phyloP scores from a whole-genome alignment of 2,113 vertebrate genomes.

The Proterorhinus semilunaris region DNA sequence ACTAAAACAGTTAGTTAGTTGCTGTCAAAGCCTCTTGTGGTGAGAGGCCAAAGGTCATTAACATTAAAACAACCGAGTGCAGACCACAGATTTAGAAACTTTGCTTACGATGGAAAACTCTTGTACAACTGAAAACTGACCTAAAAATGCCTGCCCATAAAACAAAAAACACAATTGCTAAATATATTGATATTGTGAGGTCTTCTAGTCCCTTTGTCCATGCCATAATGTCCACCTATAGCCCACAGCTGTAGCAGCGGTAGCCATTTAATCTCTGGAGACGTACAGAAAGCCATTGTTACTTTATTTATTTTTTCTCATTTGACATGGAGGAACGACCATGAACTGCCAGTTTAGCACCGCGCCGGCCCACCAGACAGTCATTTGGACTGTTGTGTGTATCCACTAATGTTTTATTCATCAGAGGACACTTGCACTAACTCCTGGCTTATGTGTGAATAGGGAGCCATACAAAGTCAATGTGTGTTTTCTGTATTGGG shows the following conservation, averaged over 20 bases:
- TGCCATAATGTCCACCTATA: neutral
- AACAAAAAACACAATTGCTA: no score
- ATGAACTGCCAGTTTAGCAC: slow-evolving; percentile 53
- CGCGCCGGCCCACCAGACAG: slow-evolving; percentile 26
- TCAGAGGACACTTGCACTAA: slow-evolving; percentile 33
- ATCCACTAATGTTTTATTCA: slow-evolving; percentile 52
- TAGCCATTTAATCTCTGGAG: slow-evolving; percentile 19
- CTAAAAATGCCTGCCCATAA: no score
- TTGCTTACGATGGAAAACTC: no score
- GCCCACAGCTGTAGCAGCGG: neutral
- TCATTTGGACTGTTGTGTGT: slow-evolving; percentile 37
- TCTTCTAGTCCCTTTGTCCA: neutral
- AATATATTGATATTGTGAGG: neutral
- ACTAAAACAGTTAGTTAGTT: no score
- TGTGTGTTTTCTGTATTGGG: slow-evolving; percentile 8
- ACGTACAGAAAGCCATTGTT: slow-evolving; percentile 20
- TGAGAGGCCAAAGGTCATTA: neutral
- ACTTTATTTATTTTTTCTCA: slow-evolving; percentile 45
- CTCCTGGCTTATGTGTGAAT: slow-evolving; percentile 43
- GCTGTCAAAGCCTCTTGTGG: neutral
- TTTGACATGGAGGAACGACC: slow-evolving; percentile 41
- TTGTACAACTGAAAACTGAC: no score
- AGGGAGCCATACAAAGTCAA: slow-evolving; percentile 26
- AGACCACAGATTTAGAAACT: no score
- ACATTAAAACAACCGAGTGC: no score